Evolutionary conservation across 2,113 vertebrate genomes (phyloP).

Genomic region (pig (Sus scrofa)): DNA sequence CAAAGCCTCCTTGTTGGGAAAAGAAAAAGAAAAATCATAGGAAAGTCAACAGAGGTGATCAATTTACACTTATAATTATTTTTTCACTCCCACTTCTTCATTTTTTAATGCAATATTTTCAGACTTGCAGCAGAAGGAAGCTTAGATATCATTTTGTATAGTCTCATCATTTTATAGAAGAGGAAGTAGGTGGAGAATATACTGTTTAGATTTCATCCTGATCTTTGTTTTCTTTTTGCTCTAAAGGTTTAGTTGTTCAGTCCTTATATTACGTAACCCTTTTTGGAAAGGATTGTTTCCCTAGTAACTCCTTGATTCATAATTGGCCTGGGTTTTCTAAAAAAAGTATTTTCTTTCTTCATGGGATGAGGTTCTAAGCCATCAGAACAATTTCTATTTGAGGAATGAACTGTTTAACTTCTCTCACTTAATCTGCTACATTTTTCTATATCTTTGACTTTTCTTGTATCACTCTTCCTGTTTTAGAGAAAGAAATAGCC

Average conservation of each 20-base stretch:
- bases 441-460: slow-evolving; percentile 1
- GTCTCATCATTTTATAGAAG: background rate
- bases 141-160: background rate
- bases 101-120: background rate
- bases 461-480: background rate
- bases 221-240: background rate
- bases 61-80: background rate
- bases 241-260: slow-evolving; percentile 3
- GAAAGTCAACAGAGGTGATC: background rate
- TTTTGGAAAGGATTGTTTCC: background rate
- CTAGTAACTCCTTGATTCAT: background rate
- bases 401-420: background rate
- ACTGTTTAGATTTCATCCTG: slow-evolving; percentile 23
- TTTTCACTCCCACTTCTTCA: background rate
- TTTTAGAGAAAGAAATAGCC: background rate
- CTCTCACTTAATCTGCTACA: background rate
- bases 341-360: background rate
- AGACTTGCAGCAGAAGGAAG: background rate
- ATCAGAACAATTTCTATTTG: background rate
- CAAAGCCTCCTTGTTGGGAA: background rate
- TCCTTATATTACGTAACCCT: slow-evolving; percentile 24
- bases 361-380: background rate
- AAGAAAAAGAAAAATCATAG: background rate
- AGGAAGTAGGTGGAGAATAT: slow-evolving; percentile 36
- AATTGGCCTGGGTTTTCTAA: slow-evolving; percentile 33